Base-by-base conservation (phyloP, 2,797 vertebrate species). In the Chiroxiphia lanceolata region DNA sequence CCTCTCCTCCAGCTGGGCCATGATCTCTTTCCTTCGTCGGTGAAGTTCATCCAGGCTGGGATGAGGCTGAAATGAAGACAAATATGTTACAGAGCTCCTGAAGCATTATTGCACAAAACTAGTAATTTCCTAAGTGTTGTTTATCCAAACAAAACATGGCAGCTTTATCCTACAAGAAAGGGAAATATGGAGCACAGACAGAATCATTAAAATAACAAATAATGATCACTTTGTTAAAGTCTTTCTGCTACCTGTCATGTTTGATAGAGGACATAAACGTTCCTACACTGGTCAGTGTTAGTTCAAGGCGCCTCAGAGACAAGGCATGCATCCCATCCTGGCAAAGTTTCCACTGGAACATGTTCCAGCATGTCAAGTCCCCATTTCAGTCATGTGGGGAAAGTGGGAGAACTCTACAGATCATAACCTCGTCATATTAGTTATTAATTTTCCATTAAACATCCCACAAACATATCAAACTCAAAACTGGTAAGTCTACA, bases 1-100 rank as follows among this genome's bases (percentile, higher is more conserved):
- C 93, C 99, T 98, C 96, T 99, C 99, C 96, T 99, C 99, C 25
- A 99, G 97, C 87, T 99, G 99, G 68, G 99, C 99, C 98, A 99
- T 98, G 80, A 99, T 98, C 97, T 99, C 99, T 93, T 99, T 99
- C 9, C 99, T 98, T 51, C 99, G 98, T 47, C 98, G 98, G 97
- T 99, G 99, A 87, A 99, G 98, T 83, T 99, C 99, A 74, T 99
- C 99, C 80, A 99, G 98, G 95, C 99, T 99, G 83, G 98, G 98
- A 96, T 99, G 99, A 40, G 98, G 95, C 83, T 98, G 97, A 70
- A 97, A 94, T 21, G 67, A 96, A 90, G 89, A 97, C 36, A 98
- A 97, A 87, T 59, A 97, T 44, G 13, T 97, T 95, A 76, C 98
- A 99, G 45, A 83, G 34, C 27, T 83, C 57, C 63, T 75, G 47